A percentile compares a stretch with the other conserved stretches of the same genome.
Evolutionary conservation across 2,797 vertebrate genomes (phyloP).

Genomic region (Trematomus bernacchii): DNA sequence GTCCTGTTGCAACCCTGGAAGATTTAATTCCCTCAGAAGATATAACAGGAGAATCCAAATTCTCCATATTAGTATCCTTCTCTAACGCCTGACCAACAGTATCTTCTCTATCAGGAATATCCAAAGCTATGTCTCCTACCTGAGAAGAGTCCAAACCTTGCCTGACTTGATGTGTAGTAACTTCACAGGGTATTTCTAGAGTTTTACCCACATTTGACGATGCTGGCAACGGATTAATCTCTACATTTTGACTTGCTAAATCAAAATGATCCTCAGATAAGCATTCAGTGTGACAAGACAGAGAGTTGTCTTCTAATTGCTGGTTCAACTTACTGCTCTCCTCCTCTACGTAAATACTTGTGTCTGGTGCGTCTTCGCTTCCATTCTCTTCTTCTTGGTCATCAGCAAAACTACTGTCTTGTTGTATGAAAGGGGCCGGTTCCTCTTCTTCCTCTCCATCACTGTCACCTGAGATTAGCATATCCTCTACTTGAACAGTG

Average conservation of each 20-base stretch:
- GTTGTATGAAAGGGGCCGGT: not conserved
- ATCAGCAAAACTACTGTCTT: not conserved
- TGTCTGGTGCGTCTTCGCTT: not conserved
- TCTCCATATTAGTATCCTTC: not conserved
- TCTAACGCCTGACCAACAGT: not conserved
- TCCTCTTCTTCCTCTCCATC: conserved; percentile 1
- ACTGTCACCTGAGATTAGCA: not conserved
- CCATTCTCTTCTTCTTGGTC: not conserved
- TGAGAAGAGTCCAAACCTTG: not conserved
- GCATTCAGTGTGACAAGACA: not conserved
- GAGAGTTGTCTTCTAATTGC: conserved; percentile 1
- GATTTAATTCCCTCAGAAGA: conserved; percentile 10
- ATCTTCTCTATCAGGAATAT: conserved; percentile 7
- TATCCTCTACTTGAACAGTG: not conserved
- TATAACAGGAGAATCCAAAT: conserved; percentile 2
- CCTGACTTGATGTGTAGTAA: not conserved
- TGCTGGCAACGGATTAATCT: not conserved
- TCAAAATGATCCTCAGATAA: not conserved
- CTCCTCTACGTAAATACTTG: not conserved
- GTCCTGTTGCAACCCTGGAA: conserved; percentile 28
- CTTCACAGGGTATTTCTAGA: not conserved
- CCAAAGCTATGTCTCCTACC: not conserved
- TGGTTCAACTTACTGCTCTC: not conserved
- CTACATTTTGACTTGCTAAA: not conserved
- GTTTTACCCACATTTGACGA: not conserved